Base-by-base conservation (phyloP, 2,888 invertebrate species). In the Sinohyriopsis cumingii region DNA sequence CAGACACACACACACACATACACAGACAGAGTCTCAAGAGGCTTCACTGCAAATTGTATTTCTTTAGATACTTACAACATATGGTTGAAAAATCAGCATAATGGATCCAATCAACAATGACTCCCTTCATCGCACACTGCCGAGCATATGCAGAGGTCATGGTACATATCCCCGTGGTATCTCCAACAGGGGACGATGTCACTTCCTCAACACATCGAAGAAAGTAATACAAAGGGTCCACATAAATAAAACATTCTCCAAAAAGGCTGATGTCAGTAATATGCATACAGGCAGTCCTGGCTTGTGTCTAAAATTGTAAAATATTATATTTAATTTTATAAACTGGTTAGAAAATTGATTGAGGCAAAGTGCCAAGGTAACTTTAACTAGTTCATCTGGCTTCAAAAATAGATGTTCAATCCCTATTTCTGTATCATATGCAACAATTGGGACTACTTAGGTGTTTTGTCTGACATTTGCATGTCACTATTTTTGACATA, bases 81-180 rank as follows among this genome's bases (percentile, higher is more conserved):
- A 57, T 56, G 20, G n/a, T 65, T 20, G 25, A 45, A 20, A 55
- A 57, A n/a, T 24, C 45, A 2, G 56, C 60, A 59, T 65, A 45
- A 7, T 56, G 57, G 20, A 19, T 45, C 69, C 65, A 69, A 5
- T 71, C 56, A 12, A 70, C n/a, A 6, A 25, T 6, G 9, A 59
- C 45, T 6, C 66, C 69, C 12, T 56, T 55, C 5, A 56, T 45
- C 1, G 66, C 45, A 53, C 75, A 75, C 4, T 63, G 33, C 25
- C 65, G 63, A 20, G 72, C 67, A 25, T 68, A 66, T 12, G 64
- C 69, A 1, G 62, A 45, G n/a, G 73, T 73, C 64, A 71, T 72
- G 24, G 66, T 68, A 56, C 78, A 78, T 60, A 78, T 64, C 0
- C 71, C n/a, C 9, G n/a, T n/a, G 4, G 19, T 65, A 1, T 18